These are phyloP conservation scores for Lycophotia porphyrea DNA, from an alignment of 2,888 invertebrate species.

Conservation along the genomic window DNA sequence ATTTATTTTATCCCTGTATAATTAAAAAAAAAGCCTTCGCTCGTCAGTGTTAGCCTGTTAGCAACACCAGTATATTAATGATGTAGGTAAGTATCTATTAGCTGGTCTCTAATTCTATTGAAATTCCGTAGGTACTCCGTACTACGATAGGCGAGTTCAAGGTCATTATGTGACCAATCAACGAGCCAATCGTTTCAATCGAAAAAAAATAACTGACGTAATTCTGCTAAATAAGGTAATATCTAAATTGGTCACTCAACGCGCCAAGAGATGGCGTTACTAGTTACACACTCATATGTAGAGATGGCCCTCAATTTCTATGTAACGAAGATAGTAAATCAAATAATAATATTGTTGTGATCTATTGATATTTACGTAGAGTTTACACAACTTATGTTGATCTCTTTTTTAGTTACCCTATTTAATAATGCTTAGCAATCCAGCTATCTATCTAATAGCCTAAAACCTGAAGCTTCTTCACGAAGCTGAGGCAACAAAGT, in stretches of 20 bases:
- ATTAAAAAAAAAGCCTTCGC: not conserved
- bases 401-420: not conserved
- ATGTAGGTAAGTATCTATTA: not conserved
- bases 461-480: conserved; percentile 35
- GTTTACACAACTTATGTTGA: not conserved
- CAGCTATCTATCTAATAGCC: not conserved
- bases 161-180: not conserved
- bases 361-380: not conserved
- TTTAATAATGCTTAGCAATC: not conserved
- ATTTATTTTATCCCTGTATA: not conserved
- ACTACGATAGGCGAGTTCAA: not conserved
- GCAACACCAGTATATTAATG: not conserved
- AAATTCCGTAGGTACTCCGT: not conserved
- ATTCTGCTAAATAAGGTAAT: not conserved
- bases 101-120: not conserved
- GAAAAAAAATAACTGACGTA: not conserved
- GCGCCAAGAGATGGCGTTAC: conserved; percentile 58
- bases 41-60: not conserved
- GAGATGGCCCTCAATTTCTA: not conserved
- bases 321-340: not conserved
- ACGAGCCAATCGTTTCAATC: not conserved
- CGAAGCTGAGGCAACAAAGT: conserved; percentile 29
- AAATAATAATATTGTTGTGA: not conserved
- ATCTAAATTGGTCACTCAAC: not conserved
- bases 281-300: not conserved